phyloP scores from a whole-genome alignment of 2,888 invertebrate genomes.

The Monoplex corrugatus region DNA sequence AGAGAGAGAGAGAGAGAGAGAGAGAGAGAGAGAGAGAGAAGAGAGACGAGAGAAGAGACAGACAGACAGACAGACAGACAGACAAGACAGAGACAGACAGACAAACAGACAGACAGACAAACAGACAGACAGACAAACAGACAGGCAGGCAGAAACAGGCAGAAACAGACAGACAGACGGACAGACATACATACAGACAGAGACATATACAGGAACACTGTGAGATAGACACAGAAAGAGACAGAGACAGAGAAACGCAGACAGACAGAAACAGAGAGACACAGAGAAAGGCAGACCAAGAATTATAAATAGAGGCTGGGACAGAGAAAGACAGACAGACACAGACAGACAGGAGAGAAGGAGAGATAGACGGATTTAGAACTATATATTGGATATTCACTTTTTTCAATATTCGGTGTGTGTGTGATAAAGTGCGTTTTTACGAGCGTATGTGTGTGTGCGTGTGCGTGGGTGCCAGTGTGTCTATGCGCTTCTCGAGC shows the following conservation, averaged over 20 bases:
- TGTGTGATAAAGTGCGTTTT: too few species aligned
- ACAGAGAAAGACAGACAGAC: not conserved
- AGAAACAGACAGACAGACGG: not conserved
- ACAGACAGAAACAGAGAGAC: not conserved
- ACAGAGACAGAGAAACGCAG: not conserved
- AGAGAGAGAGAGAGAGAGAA: not conserved
- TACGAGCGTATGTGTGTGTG: too few species aligned
- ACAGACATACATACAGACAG: not conserved
- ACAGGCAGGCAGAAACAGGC: not conserved
- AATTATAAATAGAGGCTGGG: not conserved
- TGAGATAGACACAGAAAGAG: not conserved
- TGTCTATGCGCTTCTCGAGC: too few species aligned
- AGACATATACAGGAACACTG: not conserved
- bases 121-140: not conserved
- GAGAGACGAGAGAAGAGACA: not conserved
- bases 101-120: not conserved
- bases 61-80: too few species aligned
- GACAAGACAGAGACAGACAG: not conserved
- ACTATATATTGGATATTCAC: too few species aligned
- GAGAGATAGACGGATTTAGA: not conserved
- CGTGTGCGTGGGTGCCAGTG: too few species aligned
- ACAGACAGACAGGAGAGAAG: not conserved
- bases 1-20: not conserved
- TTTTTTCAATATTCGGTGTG: too few species aligned
- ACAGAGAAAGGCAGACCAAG: not conserved